A percentile compares a stretch with the other conserved stretches of the same genome.
Conservation (phyloP, 2,888 invertebrate species). For the Lamellibrachia satsuma region DNA sequence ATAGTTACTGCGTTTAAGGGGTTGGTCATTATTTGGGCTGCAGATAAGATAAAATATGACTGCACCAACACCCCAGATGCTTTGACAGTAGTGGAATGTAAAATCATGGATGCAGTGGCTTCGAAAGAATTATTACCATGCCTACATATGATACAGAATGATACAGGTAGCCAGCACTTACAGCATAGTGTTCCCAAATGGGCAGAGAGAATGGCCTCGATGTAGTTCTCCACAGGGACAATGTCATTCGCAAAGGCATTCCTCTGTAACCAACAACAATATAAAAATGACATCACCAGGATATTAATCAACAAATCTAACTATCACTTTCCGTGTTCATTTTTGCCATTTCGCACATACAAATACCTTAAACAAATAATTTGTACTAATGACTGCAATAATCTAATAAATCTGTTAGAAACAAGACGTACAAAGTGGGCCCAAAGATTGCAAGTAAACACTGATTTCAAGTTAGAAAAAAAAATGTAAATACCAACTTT, state of each 20-base stretch:
- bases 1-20: too few species aligned
- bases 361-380: too few species aligned
- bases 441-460: too few species aligned
- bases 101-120: background rate
- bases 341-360: too few species aligned
- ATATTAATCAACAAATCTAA: background rate
- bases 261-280: conserved; percentile 67
- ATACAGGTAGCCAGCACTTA: conserved; percentile 38
- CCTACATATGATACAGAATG: background rate
- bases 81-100: too few species aligned
- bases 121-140: background rate
- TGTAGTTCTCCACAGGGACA: conserved; percentile 84
- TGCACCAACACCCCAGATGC: background rate
- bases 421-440: background rate
- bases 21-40: too few species aligned
- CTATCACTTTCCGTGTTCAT: background rate
- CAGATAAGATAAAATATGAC: background rate
- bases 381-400: too few species aligned
- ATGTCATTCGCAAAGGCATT: conserved; percentile 78
- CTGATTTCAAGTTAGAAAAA: background rate
- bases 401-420: too few species aligned
- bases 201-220: conserved; percentile 76
- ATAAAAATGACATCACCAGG: background rate
- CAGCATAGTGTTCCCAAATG: conserved; percentile 75
- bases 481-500: background rate